Evolutionary conservation across 2,888 invertebrate genomes (phyloP).

Genomic region (Drosophila seclusa): DNA sequence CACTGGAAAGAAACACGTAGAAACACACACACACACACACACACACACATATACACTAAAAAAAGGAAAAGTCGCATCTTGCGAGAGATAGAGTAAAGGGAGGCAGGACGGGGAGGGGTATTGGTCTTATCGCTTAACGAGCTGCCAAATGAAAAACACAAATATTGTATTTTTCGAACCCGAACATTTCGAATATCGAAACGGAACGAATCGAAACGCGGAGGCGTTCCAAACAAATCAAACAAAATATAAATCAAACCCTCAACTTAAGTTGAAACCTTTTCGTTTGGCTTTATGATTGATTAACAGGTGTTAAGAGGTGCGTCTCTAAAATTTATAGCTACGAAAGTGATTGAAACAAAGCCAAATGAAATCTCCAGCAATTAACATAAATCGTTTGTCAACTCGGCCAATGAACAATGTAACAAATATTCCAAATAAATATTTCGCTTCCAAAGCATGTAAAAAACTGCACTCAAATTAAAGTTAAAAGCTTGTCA

Average conservation of each 20-base stretch:
- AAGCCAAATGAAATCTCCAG: neutral
- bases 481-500: neutral
- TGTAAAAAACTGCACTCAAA: neutral
- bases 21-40: no score
- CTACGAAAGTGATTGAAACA: neutral
- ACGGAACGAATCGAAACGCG: constrained; percentile 16
- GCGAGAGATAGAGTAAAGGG: neutral
- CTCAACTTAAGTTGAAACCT: neutral
- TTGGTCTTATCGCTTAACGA: constrained; percentile 53
- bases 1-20: constrained; percentile 6
- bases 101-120: neutral
- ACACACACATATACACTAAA: neutral
- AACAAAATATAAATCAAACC: constrained; percentile 45
- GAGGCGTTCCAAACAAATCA: constrained; percentile 29
- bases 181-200: neutral
- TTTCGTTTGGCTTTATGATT: neutral
- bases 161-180: constrained; percentile 3
- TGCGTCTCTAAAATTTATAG: neutral
- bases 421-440: no score
- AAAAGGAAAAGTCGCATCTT: constrained; percentile 25
- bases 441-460: no score
- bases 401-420: neutral
- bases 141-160: constrained; percentile 46
- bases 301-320: constrained; percentile 3
- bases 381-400: neutral